Conservation (phyloP, 1,140 invertebrate genomes). For the Trachelipus rathkii region DNA sequence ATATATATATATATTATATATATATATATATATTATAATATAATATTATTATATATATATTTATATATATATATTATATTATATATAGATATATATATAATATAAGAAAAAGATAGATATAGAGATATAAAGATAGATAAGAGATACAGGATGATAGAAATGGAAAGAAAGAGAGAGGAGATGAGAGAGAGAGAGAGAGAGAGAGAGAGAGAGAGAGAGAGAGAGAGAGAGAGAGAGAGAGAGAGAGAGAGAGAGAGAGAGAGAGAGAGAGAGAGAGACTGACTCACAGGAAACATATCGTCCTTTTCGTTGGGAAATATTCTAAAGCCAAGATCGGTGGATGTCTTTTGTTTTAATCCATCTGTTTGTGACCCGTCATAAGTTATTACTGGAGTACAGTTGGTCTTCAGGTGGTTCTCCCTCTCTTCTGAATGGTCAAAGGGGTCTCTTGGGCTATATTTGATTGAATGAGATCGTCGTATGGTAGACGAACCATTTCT, state of each 20-base stretch:
- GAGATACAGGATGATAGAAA: too few relatives aligned
- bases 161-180: too few relatives aligned
- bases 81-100: too few relatives aligned
- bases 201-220: too few relatives aligned
- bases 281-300: constrained; percentile 37
- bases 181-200: too few relatives aligned
- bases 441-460: constrained; percentile 26
- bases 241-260: background rate
- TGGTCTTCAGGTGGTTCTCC: constrained; percentile 8
- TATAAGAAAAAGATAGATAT: too few relatives aligned
- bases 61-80: too few relatives aligned
- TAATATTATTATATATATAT: too few relatives aligned
- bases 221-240: background rate
- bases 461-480: constrained; percentile 30
- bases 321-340: constrained; percentile 34
- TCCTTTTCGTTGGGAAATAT: constrained; percentile 24
- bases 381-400: background rate
- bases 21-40: too few relatives aligned
- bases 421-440: constrained; percentile 12
- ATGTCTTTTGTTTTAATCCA: background rate
- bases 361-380: background rate
- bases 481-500: background rate
- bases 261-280: constrained; percentile 10
- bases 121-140: too few relatives aligned
- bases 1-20: too few relatives aligned